Conservation (phyloP, 2,113 vertebrate species). For the Ardeotis arabs region DNA sequence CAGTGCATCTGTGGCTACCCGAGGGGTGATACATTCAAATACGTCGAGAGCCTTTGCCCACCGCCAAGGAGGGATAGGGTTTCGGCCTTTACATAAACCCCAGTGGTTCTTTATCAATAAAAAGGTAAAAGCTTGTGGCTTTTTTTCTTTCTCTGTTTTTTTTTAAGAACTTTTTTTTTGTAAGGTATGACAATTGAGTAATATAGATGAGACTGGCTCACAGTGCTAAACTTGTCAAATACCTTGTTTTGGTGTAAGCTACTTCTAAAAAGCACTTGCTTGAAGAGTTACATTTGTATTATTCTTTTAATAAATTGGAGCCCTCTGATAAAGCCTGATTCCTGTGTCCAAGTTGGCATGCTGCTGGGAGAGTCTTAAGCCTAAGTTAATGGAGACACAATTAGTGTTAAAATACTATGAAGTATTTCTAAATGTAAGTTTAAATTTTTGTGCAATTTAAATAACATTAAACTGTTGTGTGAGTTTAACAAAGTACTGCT, state of each 20-base stretch:
- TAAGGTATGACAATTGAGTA: accelerated
- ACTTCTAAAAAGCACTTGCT: background rate
- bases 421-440: background rate
- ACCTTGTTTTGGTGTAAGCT: background rate
- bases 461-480: background rate
- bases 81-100: slow-evolving; percentile 93
- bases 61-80: slow-evolving; percentile 82
- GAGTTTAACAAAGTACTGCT: background rate
- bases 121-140: slow-evolving; percentile 78
- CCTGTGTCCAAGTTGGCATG: background rate
- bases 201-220: background rate
- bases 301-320: background rate
- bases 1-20: slow-evolving; percentile 86
- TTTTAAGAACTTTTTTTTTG: background rate
- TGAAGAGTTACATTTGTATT: background rate
- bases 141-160: too few species aligned
- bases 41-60: slow-evolving; percentile 73
- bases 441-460: background rate
- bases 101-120: slow-evolving; percentile 90
- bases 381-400: background rate
- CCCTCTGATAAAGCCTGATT: background rate
- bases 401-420: background rate
- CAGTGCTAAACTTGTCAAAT: background rate
- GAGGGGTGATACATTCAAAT: slow-evolving; percentile 93
- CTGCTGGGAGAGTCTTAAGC: background rate